Evolutionary conservation across 2,797 vertebrate genomes (phyloP).

Genomic region (Cetoscarus ocellatus): DNA sequence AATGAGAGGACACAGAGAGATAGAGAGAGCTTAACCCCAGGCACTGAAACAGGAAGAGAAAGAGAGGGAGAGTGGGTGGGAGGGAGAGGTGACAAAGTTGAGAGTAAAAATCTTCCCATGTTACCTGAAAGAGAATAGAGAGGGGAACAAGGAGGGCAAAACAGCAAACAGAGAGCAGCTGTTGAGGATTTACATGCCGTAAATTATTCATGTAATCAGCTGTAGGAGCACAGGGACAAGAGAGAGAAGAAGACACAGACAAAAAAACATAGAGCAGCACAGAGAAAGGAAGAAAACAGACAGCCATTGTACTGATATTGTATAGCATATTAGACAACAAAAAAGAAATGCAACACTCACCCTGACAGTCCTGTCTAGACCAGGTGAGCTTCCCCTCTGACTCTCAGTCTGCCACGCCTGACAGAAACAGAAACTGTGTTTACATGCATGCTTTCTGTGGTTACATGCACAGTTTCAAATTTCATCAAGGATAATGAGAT

Average conservation of each 20-base stretch:
- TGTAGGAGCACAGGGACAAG: constrained; percentile 46
- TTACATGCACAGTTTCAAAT: constrained; percentile 39
- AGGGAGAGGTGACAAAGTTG: constrained; percentile 63
- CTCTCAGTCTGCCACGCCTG: constrained; percentile 44
- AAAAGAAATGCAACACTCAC: constrained; percentile 45
- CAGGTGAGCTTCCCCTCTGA: constrained; percentile 30
- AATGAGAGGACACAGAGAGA: constrained; percentile 43
- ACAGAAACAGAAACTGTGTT: constrained; percentile 43
- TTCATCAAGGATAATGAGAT: constrained; percentile 8
- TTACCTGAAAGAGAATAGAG: constrained; percentile 62
- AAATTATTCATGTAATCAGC: constrained; percentile 79
- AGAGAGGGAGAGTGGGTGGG: constrained; percentile 7
- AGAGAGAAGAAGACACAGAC: constrained; percentile 37
- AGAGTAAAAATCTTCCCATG: constrained; percentile 43
- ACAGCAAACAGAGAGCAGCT: constrained; percentile 68
- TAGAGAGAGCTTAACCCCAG: constrained; percentile 58
- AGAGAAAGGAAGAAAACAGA: constrained; percentile 16
- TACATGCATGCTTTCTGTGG: constrained; percentile 20
- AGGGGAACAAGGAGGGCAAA: constrained; percentile 53
- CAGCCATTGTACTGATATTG: constrained; percentile 30
- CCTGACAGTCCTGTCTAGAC: constrained; percentile 53
- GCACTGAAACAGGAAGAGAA: constrained; percentile 47
- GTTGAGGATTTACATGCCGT: constrained; percentile 75
- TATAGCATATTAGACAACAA: constrained; percentile 43
- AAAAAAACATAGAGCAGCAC: constrained; percentile 21